Conservation (phyloP, 2,797 vertebrate genomes). For the Sphenopsis melanotis region DNA sequence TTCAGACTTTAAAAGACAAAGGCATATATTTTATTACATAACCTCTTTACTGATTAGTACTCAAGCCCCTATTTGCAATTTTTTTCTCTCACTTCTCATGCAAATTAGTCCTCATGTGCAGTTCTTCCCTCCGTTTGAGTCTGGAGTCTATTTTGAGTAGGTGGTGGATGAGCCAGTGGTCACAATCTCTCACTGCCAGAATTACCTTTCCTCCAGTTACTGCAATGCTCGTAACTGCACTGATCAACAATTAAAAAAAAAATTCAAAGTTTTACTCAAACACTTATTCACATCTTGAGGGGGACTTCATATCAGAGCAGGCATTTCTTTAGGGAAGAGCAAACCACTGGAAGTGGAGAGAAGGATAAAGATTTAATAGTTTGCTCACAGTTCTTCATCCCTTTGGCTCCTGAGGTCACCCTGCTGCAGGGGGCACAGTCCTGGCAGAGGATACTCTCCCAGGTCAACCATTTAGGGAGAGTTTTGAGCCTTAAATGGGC, state of each 20-base stretch:
- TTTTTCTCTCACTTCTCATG: background rate
- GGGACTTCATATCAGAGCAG: fast-evolving
- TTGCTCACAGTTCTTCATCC: background rate
- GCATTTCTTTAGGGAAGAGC: background rate
- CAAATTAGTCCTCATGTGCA: background rate
- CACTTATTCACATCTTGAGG: background rate
- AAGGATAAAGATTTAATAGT: background rate
- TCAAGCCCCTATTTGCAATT: background rate
- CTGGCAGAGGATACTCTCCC: fast-evolving
- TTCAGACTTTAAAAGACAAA: background rate
- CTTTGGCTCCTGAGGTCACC: background rate
- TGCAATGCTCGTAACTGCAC: background rate
- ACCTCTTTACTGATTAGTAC: background rate
- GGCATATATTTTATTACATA: background rate
- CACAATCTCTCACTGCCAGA: background rate
- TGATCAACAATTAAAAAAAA: background rate
- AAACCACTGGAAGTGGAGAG: background rate
- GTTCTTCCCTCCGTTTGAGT: background rate
- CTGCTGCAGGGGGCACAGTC: fast-evolving
- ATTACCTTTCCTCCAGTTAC: background rate
- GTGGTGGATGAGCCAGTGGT: background rate
- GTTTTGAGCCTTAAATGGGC: background rate
- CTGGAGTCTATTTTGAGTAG: background rate
- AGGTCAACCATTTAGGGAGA: fast-evolving
- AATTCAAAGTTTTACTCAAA: background rate